Base-by-base conservation (phyloP, 2,113 vertebrate genomes). In the Willisornis vidua region DNA sequence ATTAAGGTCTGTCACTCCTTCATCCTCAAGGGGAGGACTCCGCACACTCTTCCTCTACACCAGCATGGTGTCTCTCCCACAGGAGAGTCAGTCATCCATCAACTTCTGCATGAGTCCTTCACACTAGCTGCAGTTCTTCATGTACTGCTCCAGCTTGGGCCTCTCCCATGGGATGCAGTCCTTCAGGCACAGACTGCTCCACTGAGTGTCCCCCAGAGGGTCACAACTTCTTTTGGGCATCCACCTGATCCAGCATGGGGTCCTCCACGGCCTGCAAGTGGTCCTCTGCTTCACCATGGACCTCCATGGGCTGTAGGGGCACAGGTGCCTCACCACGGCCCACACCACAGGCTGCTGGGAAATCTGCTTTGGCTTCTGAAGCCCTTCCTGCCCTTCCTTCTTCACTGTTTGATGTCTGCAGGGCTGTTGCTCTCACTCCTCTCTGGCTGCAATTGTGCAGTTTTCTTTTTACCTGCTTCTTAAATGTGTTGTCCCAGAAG, bases 171-270 rank as follows among this genome's bases (percentile, higher is more conserved):
- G 20, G 22, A 4, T 19, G 9, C 17, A 43, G 29, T 22, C 7
- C 39, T 83, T 41, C 55, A 43, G 54, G 23, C n/a, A 39, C 7
- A 62, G 19, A 17, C 12, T 14, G 28, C 20, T 22, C 17, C n/a
- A 41, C 20, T 3, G 0, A 26, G 14, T 18, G 14, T 10, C n/a
- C 25, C 24, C 62, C n/a, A 9, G 10, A 26, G 2, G 9, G 12
- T 58, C 77, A 28, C 23, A 35, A 41, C 25, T 10, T 55, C 19
- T 39, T 26, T 43, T 16, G 41, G 41, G 35, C 29, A 48, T 25
- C 14, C 17, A 7, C 7, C 11, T 62, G 17, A 22, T 35, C 25
- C 22, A 17, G 11, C 0, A 0, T 12, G 37, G 39, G 9, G 1
- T 48, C 9, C 9, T 54, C 24, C 46, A 18, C 4, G 13, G 39